Evolutionary conservation across 1,140 invertebrate genomes (phyloP), one percentile per base, ranked within the genome.

Genomic region (Adoxophyes honmai): DNA sequence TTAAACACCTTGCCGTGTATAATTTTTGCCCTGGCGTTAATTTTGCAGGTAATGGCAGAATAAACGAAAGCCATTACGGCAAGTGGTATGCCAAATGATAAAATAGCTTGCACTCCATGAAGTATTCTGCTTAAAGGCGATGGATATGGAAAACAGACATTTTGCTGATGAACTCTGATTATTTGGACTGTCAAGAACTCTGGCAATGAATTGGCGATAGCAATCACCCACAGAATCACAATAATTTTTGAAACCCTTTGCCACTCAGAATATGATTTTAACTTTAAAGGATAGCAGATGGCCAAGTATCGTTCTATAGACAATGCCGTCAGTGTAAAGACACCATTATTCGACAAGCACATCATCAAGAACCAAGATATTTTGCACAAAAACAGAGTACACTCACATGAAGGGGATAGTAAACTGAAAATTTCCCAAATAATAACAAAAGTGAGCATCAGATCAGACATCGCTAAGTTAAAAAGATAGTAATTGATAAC

Each of bases 401-500:
- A 9, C 6, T 9, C 8, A 0, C 15, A 39, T 16, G 4, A 16
- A 16, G 15, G 7, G 0, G 11, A 15, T 9, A 5, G 4, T 39
- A 15, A 5, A 16, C 4, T 9, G 14, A 1, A 39, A 39, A 39
- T n/a, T n/a, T n/a, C n/a, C n/a, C n/a, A n/a, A 4, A 38, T 14
- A 2, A 38, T 4, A 14, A 9, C 38, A 4, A 16, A 16, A 39
- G 38, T 39, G 1, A 39, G 7, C 9, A 16, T 39, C n/a, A 39
- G 18, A 15, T 39, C 38, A 16, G 14, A 39, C 18, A 39, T n/a
- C 14, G 38, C 38, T 8, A 39, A 16, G 18, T 15, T 39, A 13
- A 39, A 39, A 13, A 39, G 18, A 15, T 39, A 39, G 38, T 39
- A 39, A 39, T 39, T 39, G 13, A 15, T 39, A 39, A 39, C 38